phyloP scores from a whole-genome alignment of 2,113 vertebrate species.

The Balaeniceps rex region DNA sequence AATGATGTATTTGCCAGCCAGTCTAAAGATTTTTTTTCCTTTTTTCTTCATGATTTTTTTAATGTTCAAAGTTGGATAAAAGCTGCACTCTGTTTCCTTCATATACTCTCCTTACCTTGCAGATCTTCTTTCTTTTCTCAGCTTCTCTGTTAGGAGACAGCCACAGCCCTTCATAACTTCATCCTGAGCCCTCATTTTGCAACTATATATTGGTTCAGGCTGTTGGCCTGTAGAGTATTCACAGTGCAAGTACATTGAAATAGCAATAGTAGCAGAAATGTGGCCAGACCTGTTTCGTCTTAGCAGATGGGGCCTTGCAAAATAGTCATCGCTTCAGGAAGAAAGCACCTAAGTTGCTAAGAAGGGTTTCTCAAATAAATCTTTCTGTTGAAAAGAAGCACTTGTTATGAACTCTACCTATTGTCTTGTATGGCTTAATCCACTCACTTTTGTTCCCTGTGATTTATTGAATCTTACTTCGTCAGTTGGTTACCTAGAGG shows the following conservation, averaged over 20 bases:
- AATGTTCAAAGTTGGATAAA: background rate
- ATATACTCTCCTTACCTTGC: background rate
- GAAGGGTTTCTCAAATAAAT: background rate
- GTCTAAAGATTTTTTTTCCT: background rate
- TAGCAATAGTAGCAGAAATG: conserved; percentile 28
- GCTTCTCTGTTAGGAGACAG: background rate
- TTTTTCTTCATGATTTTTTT: background rate
- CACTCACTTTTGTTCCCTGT: background rate
- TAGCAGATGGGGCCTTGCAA: background rate
- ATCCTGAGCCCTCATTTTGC: background rate
- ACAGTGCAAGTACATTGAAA: background rate
- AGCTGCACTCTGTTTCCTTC: background rate
- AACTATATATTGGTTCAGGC: background rate
- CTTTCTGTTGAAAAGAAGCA: background rate
- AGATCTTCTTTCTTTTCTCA: background rate
- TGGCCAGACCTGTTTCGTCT: conserved; percentile 12
- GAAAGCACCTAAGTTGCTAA: background rate
- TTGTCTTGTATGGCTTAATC: background rate
- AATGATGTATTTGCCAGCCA: background rate
- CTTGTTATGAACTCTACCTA: background rate
- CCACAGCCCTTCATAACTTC: background rate
- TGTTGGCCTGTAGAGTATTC: background rate
- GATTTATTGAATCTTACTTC: background rate
- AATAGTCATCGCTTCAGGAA: conserved; percentile 13
- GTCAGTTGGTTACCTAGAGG: background rate